Percentiles rank a stretch among this genome's conserved stretches.
Evolutionary conservation across 1,140 invertebrate genomes (phyloP).

Genomic region (Calycopis cecrops): DNA sequence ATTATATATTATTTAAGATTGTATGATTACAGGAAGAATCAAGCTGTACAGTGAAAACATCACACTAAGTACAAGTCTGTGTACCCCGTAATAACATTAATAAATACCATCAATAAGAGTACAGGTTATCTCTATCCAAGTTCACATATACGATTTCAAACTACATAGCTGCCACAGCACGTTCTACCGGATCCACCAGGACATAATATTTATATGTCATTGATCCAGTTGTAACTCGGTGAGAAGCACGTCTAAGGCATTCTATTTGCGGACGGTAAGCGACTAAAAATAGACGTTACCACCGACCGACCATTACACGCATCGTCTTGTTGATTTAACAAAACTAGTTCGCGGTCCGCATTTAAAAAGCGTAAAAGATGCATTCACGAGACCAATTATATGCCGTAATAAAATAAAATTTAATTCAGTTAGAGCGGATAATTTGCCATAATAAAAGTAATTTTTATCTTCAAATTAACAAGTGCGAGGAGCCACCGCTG

Average conservation of each 20-base stretch:
- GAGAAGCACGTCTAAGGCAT: conserved; percentile 13
- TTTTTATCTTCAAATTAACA: neutral
- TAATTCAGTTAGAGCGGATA: conserved; percentile 2
- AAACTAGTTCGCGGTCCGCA: conserved; percentile 1
- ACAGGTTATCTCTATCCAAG: conserved; percentile 10
- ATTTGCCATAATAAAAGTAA: conserved; percentile 4
- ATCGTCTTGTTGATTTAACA: conserved; percentile 4
- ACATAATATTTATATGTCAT: conserved; percentile 19
- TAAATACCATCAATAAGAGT: conserved; percentile 2
- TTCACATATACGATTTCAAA: conserved; percentile 8
- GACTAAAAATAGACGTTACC: conserved; percentile 13
- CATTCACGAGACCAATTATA: conserved; percentile 5
- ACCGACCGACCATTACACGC: conserved; percentile 1
- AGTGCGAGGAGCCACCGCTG: no score
- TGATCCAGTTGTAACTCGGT: conserved; percentile 15
- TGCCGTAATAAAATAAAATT: neutral
- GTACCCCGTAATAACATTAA: neutral
- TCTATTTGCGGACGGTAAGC: conserved; percentile 12
- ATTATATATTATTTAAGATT: no score
- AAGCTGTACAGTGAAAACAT: no score
- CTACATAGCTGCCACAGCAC: neutral
- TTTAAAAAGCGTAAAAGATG: conserved; percentile 3
- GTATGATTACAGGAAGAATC: no score
- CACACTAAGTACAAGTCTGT: no score
- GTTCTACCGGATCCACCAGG: conserved; percentile 11